phyloP scores from a whole-genome alignment of 1,140 invertebrate genomes.

The Thaumatotibia leucotreta region DNA sequence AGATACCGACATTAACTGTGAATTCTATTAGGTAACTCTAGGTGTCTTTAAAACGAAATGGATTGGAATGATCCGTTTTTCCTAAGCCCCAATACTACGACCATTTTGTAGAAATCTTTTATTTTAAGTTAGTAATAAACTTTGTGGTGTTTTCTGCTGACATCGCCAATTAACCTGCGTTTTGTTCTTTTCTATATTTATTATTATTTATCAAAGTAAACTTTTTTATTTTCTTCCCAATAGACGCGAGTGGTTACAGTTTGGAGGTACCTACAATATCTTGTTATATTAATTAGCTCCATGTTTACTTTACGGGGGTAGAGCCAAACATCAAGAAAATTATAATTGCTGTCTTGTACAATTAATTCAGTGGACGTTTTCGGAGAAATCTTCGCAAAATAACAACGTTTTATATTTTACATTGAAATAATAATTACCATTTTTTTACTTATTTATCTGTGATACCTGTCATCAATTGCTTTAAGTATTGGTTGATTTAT shows the following conservation, averaged over 20 bases:
- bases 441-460: too few species aligned
- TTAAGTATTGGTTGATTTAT: not conserved
- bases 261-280: constrained; percentile 12
- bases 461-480: too few species aligned
- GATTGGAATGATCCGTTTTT: too few species aligned
- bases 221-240: constrained; percentile 1
- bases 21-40: too few species aligned
- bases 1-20: too few species aligned
- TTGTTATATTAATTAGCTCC: constrained; percentile 6
- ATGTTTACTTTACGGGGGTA: not conserved
- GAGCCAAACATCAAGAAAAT: constrained; percentile 13
- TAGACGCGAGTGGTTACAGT: not conserved
- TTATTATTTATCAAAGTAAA: constrained; percentile 28
- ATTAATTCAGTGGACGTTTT: constrained; percentile 8
- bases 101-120: constrained; percentile 38
- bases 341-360: constrained; percentile 8
- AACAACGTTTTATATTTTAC: not conserved
- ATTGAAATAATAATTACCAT: too few species aligned
- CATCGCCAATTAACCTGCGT: constrained; percentile 24
- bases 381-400: not conserved
- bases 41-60: too few species aligned
- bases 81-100: too few species aligned
- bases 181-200: constrained; percentile 30
- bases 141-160: constrained; percentile 36
- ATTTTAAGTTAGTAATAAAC: constrained; percentile 41